Evolutionary conservation across 37 sponge, comb jelly and placozoan species (phyloP).

Genomic region (Oscarella lobularis): DNA sequence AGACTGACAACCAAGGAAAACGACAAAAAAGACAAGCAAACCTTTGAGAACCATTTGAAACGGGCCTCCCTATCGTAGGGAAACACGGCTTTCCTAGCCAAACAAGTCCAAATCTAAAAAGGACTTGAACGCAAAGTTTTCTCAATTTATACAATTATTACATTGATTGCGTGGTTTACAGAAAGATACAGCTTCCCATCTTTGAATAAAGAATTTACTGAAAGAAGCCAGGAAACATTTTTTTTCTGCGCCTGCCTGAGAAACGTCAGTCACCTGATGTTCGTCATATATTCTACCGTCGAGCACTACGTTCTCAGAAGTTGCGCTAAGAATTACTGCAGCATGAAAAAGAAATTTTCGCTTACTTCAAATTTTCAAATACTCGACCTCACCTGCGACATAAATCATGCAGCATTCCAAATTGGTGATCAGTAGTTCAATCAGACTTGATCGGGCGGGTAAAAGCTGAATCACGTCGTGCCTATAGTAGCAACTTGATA

Average conservation of each 20-base stretch:
- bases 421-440: conserved; percentile 53
- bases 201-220: too few species aligned
- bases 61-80: conserved; percentile 57
- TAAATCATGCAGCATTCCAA: conserved; percentile 48
- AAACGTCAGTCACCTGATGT: conserved; percentile 49
- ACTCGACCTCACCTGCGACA: conserved; percentile 36
- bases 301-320: conserved; percentile 42
- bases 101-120: conserved; percentile 56
- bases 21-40: neutral
- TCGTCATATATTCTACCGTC: conserved; percentile 50
- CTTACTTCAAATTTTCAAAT: too few species aligned
- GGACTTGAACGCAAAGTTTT: too few species aligned
- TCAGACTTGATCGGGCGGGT: conserved; percentile 59
- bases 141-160: too few species aligned
- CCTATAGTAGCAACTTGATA: conserved; percentile 62
- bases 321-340: too few species aligned
- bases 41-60: conserved; percentile 83
- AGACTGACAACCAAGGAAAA: too few species aligned
- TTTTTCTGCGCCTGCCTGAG: conserved; percentile 20
- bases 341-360: too few species aligned
- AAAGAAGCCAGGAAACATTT: neutral
- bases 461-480: conserved; percentile 67
- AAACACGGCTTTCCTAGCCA: conserved; percentile 53
- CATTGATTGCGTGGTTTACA: conserved; percentile 49
- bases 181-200: conserved; percentile 80